A percentile compares a stretch with the other conserved stretches of the same genome.
Conservation (phyloP, 2,797 vertebrate genomes). For the Eupleurogrammus muticus region DNA sequence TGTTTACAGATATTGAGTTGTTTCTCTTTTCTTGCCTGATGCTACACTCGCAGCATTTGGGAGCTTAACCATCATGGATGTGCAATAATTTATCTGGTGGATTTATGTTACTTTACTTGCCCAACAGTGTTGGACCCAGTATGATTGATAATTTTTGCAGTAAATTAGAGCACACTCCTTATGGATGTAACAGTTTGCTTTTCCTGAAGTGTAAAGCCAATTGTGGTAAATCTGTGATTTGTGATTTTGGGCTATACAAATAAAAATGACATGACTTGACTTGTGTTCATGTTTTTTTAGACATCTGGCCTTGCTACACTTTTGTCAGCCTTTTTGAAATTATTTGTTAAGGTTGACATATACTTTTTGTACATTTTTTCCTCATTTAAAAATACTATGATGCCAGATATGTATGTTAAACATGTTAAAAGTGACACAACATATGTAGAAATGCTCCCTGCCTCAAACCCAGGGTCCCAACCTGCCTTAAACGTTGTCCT, state of each 20-base stretch:
- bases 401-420: too few species aligned
- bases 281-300: neutral
- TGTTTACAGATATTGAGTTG: conserved; percentile 30
- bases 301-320: neutral
- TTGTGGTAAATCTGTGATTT: too few species aligned
- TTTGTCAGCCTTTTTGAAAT: too few species aligned
- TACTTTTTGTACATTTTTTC: too few species aligned
- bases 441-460: too few species aligned
- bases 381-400: too few species aligned
- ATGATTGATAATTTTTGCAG: neutral
- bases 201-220: neutral
- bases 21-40: conserved; percentile 20
- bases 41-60: conserved; percentile 10
- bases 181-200: neutral
- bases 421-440: too few species aligned
- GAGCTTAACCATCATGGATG: neutral
- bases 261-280: too few species aligned
- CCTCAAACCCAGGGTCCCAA: too few species aligned
- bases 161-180: neutral
- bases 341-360: too few species aligned
- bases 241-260: too few species aligned
- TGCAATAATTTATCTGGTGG: conserved; percentile 5
- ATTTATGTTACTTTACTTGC: neutral
- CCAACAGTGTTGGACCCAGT: neutral
- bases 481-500: too few species aligned